A percentile compares a stretch with the other conserved stretches of the same genome.
Evolutionary conservation across 2,888 invertebrate species (phyloP).

Genomic region (Sphaeridia pumilis): DNA sequence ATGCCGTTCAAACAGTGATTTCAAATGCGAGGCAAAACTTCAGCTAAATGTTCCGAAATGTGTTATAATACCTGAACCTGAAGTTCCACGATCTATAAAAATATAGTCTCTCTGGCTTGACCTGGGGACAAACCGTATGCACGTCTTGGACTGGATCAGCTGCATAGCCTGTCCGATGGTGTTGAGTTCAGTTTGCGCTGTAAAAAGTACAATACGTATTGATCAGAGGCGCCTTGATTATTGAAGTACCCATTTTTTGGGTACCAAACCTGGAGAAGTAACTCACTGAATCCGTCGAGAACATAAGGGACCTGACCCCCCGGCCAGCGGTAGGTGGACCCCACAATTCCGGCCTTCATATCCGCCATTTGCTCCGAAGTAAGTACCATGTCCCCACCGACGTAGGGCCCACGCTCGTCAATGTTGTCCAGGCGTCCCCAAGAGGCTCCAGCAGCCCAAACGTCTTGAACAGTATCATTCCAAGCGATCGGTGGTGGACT

Average conservation of each 20-base stretch:
- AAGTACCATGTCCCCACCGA: conserved; percentile 5
- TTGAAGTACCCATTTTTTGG: no score
- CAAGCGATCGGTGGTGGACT: no score
- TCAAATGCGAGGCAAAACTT: conserved; percentile 43
- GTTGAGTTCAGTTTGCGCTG: conserved; percentile 37
- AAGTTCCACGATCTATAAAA: conserved; percentile 42
- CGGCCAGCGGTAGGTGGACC: conserved; percentile 5
- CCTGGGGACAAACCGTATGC: conserved; percentile 48
- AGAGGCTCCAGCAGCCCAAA: no score
- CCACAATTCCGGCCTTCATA: not conserved
- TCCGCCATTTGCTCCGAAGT: not conserved
- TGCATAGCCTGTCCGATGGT: conserved; percentile 48
- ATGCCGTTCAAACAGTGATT: no score
- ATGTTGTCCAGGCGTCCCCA: conserved; percentile 2
- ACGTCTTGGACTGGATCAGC: conserved; percentile 51
- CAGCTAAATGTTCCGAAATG: not conserved
- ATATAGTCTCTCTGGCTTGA: conserved; percentile 45
- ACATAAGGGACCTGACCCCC: conserved; percentile 4
- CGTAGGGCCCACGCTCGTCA: conserved; percentile 4
- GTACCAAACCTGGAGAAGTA: no score
- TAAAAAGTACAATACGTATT: not conserved
- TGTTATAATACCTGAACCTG: not conserved
- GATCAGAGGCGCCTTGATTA: no score
- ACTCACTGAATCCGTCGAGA: conserved; percentile 8
- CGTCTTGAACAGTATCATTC: no score